A percentile compares a stretch with the other conserved stretches of the same genome.
These are phyloP conservation scores for Thalassophryne amazonica DNA, from an alignment of 2,797 vertebrate species.

Conservation along the genomic window DNA sequence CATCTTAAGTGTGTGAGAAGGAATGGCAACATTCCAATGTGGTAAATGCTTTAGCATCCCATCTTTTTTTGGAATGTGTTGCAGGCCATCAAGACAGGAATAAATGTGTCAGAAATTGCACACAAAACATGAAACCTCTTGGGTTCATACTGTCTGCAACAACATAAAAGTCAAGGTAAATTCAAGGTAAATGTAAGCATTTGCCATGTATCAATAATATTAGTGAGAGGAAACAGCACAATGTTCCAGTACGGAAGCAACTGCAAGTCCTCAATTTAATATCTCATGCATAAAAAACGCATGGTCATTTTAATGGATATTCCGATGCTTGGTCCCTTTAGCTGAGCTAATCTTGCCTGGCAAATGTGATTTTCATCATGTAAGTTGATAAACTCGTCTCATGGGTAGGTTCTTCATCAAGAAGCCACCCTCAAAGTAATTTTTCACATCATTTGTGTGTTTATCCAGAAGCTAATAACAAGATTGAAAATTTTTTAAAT, in stretches of 20 bases:
- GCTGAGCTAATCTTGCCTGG: conserved; percentile 34
- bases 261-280: conserved; percentile 40
- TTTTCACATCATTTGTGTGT: conserved; percentile 1
- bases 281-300: conserved; percentile 42
- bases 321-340: conserved; percentile 30
- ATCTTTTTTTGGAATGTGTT: too few relatives aligned
- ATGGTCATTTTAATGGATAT: conserved; percentile 39
- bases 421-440: conserved; percentile 6
- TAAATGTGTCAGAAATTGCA: too few relatives aligned
- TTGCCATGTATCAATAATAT: too few relatives aligned
- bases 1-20: too few relatives aligned
- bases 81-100: too few relatives aligned
- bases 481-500: background rate
- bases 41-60: too few relatives aligned
- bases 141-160: too few relatives aligned
- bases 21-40: too few relatives aligned
- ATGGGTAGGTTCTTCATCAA: background rate
- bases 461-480: background rate
- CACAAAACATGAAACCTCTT: too few relatives aligned
- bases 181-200: too few relatives aligned
- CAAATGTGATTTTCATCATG: conserved; percentile 34
- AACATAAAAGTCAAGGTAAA: too few relatives aligned
- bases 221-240: too few relatives aligned
- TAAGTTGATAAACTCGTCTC: conserved; percentile 21
- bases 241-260: conserved; percentile 12